phyloP scores from a whole-genome alignment of 2,888 invertebrate genomes.

The Tinea trinotella region DNA sequence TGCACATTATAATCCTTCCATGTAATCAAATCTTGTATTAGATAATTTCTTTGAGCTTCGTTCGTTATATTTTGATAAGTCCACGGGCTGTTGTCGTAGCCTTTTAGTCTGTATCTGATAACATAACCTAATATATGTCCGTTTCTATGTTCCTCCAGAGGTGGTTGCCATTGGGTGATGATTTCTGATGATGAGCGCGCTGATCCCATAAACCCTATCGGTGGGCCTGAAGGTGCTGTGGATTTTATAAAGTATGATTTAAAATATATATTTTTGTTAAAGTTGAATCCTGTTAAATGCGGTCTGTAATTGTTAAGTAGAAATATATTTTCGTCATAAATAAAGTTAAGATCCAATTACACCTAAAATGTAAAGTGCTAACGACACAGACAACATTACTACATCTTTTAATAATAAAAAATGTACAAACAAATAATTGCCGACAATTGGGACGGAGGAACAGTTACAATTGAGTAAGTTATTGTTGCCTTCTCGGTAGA shows the following conservation, averaged over 20 bases:
- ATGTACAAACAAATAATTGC: too few species aligned
- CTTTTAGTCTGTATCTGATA: conserved; percentile 90
- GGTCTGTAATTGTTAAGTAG: background rate
- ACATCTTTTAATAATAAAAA: too few species aligned
- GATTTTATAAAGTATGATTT: background rate
- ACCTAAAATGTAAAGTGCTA: background rate
- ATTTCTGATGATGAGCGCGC: conserved; percentile 96
- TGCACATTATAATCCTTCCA: conserved; percentile 98
- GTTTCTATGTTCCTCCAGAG: conserved; percentile 93
- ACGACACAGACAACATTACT: too few species aligned
- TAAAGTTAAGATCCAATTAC: conserved; percentile 6
- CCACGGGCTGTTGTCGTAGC: conserved; percentile 95
- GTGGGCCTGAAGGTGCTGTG: conserved; percentile 95
- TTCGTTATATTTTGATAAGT: conserved; percentile 92
- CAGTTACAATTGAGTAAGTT: too few species aligned
- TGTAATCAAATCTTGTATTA: conserved; percentile 93
- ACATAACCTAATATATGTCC: conserved; percentile 96
- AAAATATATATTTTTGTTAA: background rate
- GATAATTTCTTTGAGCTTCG: conserved; percentile 90
- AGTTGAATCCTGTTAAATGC: background rate
- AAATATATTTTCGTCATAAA: background rate
- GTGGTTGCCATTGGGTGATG: conserved; percentile 97
- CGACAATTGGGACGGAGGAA: too few species aligned
- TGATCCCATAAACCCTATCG: conserved; percentile 94
- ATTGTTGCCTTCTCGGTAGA: too few species aligned